Evolutionary conservation across 2,797 vertebrate species (phyloP).

Genomic region (Falco novaeseelandiae): DNA sequence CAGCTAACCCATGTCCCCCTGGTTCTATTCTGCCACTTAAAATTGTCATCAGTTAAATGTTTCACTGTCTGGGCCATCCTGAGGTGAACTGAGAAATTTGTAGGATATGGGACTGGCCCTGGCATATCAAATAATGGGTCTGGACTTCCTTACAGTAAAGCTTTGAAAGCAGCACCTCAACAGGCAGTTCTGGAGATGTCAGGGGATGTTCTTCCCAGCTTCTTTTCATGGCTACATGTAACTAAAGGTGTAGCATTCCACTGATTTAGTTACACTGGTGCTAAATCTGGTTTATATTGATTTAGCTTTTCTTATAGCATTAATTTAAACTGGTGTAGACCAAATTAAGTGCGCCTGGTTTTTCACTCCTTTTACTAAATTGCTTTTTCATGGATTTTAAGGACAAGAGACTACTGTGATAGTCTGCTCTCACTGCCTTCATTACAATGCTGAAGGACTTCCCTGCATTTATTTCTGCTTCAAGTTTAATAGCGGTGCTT

Average conservation of each 20-base stretch:
- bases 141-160: background rate
- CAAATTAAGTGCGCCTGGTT: conserved; percentile 44
- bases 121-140: background rate
- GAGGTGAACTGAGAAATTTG: background rate
- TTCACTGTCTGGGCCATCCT: background rate
- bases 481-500: background rate
- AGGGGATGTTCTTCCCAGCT: background rate
- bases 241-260: conserved; percentile 25
- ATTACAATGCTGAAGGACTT: conserved; percentile 8
- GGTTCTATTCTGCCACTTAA: background rate
- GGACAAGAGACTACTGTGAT: background rate
- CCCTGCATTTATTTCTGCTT: conserved; percentile 43
- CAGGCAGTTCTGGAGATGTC: background rate
- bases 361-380: conserved; percentile 51
- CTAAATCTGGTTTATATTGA: conserved; percentile 57
- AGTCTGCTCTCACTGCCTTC: conserved; percentile 8
- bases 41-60: background rate
- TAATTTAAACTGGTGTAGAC: conserved; percentile 61
- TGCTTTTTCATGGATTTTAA: conserved; percentile 63
- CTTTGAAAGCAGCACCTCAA: background rate
- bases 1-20: background rate
- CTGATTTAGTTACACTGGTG: conserved; percentile 31
- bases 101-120: background rate
- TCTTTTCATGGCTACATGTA: background rate
- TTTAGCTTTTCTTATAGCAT: conserved; percentile 44